A percentile compares a stretch with the other conserved stretches of the same genome.
Conservation (phyloP, 2,113 vertebrate genomes). For the Coptodon rendalli region DNA sequence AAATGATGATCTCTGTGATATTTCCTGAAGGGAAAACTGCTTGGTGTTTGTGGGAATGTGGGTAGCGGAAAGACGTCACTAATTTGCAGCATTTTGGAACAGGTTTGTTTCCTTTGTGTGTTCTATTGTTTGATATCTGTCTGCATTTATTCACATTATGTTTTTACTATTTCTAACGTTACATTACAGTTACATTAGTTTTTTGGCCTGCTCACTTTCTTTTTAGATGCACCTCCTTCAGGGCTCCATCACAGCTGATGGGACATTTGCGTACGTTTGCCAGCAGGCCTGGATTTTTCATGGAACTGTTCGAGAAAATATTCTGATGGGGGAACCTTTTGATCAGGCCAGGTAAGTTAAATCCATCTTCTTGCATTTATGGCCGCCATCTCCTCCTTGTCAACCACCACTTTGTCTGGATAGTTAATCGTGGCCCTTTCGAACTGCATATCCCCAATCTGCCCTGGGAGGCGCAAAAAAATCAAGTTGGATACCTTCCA, state of each 20-base stretch:
- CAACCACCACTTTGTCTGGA: neutral
- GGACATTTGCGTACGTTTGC: slow-evolving; percentile 79
- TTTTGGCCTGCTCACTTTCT: neutral
- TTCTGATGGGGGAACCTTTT: slow-evolving; percentile 78
- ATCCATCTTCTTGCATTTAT: neutral
- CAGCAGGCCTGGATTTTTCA: slow-evolving; percentile 89
- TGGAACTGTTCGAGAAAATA: slow-evolving; percentile 77
- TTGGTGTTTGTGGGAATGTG: slow-evolving; percentile 82
- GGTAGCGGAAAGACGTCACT: slow-evolving; percentile 83
- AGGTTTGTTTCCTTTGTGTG: slow-evolving; percentile 60
- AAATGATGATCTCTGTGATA: neutral
- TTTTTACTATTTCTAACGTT: neutral
- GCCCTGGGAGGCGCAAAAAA: neutral
- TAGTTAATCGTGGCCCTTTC: neutral
- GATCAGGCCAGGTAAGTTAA: slow-evolving; percentile 68
- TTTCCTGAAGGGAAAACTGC: slow-evolving; percentile 71
- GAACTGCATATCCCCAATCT: neutral
- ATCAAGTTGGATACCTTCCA: neutral
- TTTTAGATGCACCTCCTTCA: slow-evolving; percentile 74
- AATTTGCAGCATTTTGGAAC: slow-evolving; percentile 78
- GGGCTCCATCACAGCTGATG: slow-evolving; percentile 64
- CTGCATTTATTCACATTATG: neutral
- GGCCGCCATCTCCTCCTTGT: rapidly evolving
- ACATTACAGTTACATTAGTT: neutral
- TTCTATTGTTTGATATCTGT: neutral